A percentile compares a stretch with the other conserved stretches of the same genome.
These are phyloP conservation scores for Anseranas semipalmata DNA, from an alignment of 2,113 vertebrate genomes.

Conservation along the genomic window DNA sequence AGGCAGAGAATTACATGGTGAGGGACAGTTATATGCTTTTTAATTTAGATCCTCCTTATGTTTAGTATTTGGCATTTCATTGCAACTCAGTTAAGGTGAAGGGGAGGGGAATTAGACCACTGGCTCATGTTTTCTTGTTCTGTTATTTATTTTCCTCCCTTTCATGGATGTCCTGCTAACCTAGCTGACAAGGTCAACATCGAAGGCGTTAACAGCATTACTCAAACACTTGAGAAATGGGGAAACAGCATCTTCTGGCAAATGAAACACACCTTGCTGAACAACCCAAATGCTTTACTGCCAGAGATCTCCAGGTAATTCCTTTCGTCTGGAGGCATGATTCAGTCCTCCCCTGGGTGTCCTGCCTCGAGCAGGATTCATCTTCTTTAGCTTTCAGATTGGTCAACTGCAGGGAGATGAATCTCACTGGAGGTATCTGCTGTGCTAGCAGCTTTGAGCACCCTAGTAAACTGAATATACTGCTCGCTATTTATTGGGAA, in stretches of 20 bases:
- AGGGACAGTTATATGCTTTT: background rate
- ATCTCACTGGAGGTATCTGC: background rate
- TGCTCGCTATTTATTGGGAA: background rate
- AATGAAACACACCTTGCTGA: constrained; percentile 70
- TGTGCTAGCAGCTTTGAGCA: background rate
- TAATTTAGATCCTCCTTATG: background rate
- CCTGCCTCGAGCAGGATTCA: background rate
- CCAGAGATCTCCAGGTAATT: constrained; percentile 76
- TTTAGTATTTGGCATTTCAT: background rate
- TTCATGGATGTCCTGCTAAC: background rate
- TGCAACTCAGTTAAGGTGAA: background rate
- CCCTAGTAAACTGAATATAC: background rate
- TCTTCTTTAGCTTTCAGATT: background rate
- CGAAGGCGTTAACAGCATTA: constrained; percentile 67
- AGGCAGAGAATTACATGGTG: background rate
- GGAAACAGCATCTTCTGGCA: constrained; percentile 74
- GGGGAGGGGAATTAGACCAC: background rate
- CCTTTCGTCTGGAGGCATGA: background rate
- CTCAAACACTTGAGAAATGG: constrained; percentile 75
- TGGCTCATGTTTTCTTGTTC: background rate
- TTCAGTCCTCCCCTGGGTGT: background rate
- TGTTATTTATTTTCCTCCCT: background rate
- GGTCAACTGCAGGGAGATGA: background rate
- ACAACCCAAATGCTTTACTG: constrained; percentile 59
- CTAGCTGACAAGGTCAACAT: constrained; percentile 73